phyloP scores from a whole-genome alignment of 1,140 invertebrate species.

The Vollenhovia emeryi region DNA sequence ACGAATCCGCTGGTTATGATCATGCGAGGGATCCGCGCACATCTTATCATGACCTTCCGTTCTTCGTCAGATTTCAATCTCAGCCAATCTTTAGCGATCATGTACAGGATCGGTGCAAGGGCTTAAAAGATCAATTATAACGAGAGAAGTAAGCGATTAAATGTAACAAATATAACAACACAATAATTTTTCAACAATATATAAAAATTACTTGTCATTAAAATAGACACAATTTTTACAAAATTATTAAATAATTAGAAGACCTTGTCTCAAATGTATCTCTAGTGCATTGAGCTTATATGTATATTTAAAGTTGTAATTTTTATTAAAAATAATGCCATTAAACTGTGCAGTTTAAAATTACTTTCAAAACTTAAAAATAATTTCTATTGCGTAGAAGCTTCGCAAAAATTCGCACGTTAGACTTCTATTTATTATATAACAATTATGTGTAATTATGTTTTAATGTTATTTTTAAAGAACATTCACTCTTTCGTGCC shows the following conservation, averaged over 20 bases:
- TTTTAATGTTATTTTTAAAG: neutral
- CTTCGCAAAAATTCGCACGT: neutral
- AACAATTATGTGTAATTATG: too few species aligned
- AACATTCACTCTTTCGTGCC: neutral
- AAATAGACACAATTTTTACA: neutral
- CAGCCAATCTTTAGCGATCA: slow-evolving; percentile 51
- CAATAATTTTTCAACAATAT: neutral
- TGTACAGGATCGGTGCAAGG: slow-evolving; percentile 4
- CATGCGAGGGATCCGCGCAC: slow-evolving; percentile 7
- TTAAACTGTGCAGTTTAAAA: neutral
- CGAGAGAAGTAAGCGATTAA: neutral
- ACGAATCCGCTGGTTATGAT: slow-evolving; percentile 2
- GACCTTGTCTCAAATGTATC: neutral
- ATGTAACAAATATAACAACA: neutral
- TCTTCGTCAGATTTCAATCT: slow-evolving; percentile 18
- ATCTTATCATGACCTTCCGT: slow-evolving; percentile 8
- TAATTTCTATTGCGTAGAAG: neutral
- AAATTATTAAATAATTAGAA: neutral
- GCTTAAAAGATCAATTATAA: slow-evolving; percentile 27
- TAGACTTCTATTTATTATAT: too few species aligned
- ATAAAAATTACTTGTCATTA: neutral
- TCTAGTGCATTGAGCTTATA: neutral
- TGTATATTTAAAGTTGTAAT: neutral
- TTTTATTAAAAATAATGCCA: neutral
- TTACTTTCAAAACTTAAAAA: neutral